Evolutionary conservation across 2,113 vertebrate genomes (phyloP).

Genomic region (Phasianus colchicus): DNA sequence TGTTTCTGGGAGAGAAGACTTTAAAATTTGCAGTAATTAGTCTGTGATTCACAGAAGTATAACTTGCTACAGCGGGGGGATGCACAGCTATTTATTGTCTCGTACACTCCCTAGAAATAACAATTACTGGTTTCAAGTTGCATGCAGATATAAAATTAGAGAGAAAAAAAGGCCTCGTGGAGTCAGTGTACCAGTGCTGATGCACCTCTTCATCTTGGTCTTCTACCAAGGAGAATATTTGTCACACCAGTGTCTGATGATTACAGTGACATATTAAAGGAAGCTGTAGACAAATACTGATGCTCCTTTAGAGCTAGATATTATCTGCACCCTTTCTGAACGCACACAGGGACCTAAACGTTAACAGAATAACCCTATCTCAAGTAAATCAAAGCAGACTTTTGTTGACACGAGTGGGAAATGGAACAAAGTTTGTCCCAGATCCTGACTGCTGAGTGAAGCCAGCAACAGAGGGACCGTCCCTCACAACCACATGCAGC

Average conservation of each 20-base stretch:
- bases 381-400: not conserved
- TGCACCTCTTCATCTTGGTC: slow-evolving; percentile 4
- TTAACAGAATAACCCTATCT: not conserved
- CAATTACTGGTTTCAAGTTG: slow-evolving; percentile 38
- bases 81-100: not conserved
- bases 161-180: not conserved
- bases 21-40: slow-evolving; percentile 53
- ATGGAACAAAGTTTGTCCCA: not conserved
- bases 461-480: not conserved
- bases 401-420: not conserved
- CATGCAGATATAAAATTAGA: slow-evolving; percentile 16
- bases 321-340: not conserved
- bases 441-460: not conserved
- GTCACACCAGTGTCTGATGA: not conserved
- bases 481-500: not conserved
- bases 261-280: not conserved
- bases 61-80: not conserved
- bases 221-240: not conserved
- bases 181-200: slow-evolving; percentile 5
- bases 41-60: not conserved
- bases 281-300: slow-evolving; percentile 25
- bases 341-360: not conserved
- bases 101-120: slow-evolving; percentile 6
- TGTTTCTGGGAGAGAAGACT: not conserved
- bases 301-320: slow-evolving; percentile 39